Evolutionary conservation across 2,888 invertebrate genomes (phyloP), one percentile per base, ranked within the genome.

Genomic region (Heteromyza rotundicornis): DNA sequence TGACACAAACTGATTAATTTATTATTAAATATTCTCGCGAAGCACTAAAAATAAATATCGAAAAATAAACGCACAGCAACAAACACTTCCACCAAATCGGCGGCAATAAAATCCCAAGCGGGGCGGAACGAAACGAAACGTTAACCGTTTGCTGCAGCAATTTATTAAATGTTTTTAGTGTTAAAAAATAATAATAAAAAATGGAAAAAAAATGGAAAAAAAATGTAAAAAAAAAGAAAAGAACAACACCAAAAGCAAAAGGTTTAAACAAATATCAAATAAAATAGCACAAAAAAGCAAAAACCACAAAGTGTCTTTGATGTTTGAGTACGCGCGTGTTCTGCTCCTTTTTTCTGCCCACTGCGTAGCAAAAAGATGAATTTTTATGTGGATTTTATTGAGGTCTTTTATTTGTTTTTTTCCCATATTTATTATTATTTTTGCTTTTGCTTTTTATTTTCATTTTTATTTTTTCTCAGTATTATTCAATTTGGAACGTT

Each of bases 331-430:
- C 20, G 47, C n/a, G 5, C 40, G 5, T n/a, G 40, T 3, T 10
- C 3, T n/a, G 40, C n/a, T 40, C 40, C 12, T 14, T 40, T 40
- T 40, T 40, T 40, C 27, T 27, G 27, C 27, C 10, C 7, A 10
- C 7, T 27, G 5, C 27, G 27, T 27, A 27, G 7, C 7, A 8
- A 40, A 40, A 7, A n/a, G 52, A 63, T 60, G 59, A 44, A 53
- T 60, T 65, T 65, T 65, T 59, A 65, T 65, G 60, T 59, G 35
- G 56, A 32, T 67, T 67, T 67, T 65, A 67, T 65, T 64, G 65
- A 58, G 49, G 50, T 17, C 55, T 59, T 59, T 60, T 65, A 62
- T 67, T 64, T 65, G 54, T 62, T 64, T 62, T 62, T 55, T n/a
- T n/a, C n/a, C n/a, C 27, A 24, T 58, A 51, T 59, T 59, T 20